Percentiles rank a stretch among this genome's conserved stretches.
These are phyloP conservation scores for Cataglyphis cursor DNA, from an alignment of 2,888 invertebrate species.

Conservation along the genomic window DNA sequence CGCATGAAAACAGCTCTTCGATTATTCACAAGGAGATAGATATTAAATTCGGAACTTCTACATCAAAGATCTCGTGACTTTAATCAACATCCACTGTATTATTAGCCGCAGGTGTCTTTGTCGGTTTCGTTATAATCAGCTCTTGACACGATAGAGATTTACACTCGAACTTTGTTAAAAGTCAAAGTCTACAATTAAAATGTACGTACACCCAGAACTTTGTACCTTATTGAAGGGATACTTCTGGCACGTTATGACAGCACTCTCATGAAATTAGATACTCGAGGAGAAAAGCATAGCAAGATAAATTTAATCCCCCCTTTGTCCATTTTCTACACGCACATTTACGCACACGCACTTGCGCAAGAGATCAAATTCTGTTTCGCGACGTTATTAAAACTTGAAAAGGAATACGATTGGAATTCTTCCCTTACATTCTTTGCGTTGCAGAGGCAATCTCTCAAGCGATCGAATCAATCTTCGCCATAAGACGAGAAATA, in stretches of 20 bases:
- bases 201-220: background rate
- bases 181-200: conserved; percentile 43
- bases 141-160: conserved; percentile 9
- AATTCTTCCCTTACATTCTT: conserved; percentile 1
- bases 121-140: conserved; percentile 33
- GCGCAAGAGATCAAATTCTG: background rate
- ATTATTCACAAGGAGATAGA: conserved; percentile 5
- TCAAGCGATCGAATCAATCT: background rate
- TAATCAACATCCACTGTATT: conserved; percentile 34
- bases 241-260: background rate
- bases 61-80: conserved; percentile 25
- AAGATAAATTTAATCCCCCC: conserved; percentile 13
- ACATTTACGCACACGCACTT: too few species aligned
- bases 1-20: conserved; percentile 16
- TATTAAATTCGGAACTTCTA: conserved; percentile 45
- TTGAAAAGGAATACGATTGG: background rate
- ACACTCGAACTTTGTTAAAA: conserved; percentile 36
- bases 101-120: conserved; percentile 34
- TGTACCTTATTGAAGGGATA: background rate
- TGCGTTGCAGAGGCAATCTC: background rate
- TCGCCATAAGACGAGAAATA: background rate
- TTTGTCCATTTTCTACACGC: background rate
- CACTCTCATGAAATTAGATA: conserved; percentile 23
- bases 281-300: background rate
- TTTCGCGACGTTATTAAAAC: conserved; percentile 3